phyloP scores from a whole-genome alignment of 2,113 vertebrate genomes.

The Boulengeromyrus knoepffleri region DNA sequence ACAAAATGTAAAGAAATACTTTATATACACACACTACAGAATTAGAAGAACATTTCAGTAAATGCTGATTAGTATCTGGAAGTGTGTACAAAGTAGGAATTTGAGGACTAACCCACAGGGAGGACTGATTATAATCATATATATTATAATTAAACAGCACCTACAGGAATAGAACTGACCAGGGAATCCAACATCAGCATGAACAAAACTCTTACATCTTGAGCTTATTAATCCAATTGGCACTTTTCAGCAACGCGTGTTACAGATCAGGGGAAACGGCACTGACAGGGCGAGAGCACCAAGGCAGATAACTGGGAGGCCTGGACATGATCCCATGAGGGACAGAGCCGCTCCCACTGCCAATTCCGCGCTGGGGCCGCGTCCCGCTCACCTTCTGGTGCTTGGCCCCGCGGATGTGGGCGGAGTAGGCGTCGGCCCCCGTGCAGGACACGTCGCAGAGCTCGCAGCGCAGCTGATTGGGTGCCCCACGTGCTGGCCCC shows the following conservation, averaged over 20 bases:
- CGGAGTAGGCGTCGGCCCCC: constrained; percentile 91
- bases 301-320: not conserved
- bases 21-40: not conserved
- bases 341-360: not conserved
- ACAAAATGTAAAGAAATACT: not conserved
- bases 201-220: not conserved
- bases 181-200: not conserved
- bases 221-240: too few relatives aligned
- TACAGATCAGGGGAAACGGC: not conserved
- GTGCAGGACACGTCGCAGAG: constrained; percentile 97
- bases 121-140: not conserved
- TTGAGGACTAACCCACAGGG: not conserved
- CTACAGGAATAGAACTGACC: not conserved
- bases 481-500: constrained; percentile 76
- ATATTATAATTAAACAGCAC: not conserved
- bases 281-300: not conserved
- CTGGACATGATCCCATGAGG: not conserved
- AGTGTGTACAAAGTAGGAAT: not conserved
- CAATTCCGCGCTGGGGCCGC: not conserved
- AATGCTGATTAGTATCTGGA: not conserved
- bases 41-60: not conserved
- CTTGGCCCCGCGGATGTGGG: constrained; percentile 94
- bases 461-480: constrained; percentile 95
- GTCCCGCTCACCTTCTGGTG: constrained; percentile 82
- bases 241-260: not conserved